phyloP scores from a whole-genome alignment of 2,888 invertebrate genomes.

The Drosophila greeni region DNA sequence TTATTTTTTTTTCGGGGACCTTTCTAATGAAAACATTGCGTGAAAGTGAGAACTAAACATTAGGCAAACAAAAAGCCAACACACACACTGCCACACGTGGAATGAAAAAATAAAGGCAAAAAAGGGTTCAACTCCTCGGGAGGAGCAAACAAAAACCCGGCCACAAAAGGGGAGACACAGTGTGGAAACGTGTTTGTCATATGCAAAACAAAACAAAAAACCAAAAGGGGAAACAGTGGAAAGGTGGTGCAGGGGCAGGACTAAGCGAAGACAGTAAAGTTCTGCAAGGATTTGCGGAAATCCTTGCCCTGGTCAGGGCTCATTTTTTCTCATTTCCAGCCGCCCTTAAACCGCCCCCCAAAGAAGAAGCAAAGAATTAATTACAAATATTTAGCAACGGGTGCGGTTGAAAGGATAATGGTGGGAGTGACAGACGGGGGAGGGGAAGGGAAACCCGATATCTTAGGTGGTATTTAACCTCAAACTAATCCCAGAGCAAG shows the following conservation, averaged over 20 bases:
- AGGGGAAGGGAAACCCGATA: slow-evolving; percentile 1
- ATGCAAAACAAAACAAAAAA: slow-evolving; percentile 45
- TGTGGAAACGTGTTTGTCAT: slow-evolving; percentile 56
- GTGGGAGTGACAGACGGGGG: no score
- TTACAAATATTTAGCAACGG: slow-evolving; percentile 21
- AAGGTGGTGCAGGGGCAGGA: slow-evolving; percentile 1
- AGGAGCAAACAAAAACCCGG: slow-evolving; percentile 57
- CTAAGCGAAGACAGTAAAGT: slow-evolving; percentile 30
- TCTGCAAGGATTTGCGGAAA: slow-evolving; percentile 18
- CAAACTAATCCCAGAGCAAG: slow-evolving; percentile 5
- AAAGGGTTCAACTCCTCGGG: slow-evolving; percentile 44
- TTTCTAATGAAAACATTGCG: slow-evolving; percentile 70
- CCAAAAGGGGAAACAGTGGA: slow-evolving; percentile 2
- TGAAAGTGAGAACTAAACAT: slow-evolving; percentile 70
- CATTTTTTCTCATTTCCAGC: slow-evolving; percentile 11
- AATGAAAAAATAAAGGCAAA: slow-evolving; percentile 13
- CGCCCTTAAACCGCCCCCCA: slow-evolving; percentile 8
- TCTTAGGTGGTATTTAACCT: slow-evolving; percentile 11
- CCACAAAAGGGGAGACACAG: slow-evolving; percentile 42
- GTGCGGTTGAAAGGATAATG: slow-evolving; percentile 10
- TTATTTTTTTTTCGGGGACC: slow-evolving; percentile 21
- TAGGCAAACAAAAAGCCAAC: slow-evolving; percentile 58
- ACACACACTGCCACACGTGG: slow-evolving; percentile 21
- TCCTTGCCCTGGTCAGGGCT: slow-evolving; percentile 11
- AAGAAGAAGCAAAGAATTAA: slow-evolving; percentile 8